Percentiles rank a stretch among this genome's conserved stretches.
These are phyloP conservation scores for Serrognathus titanus DNA, from an alignment of 2,888 invertebrate species.

Conservation along the genomic window DNA sequence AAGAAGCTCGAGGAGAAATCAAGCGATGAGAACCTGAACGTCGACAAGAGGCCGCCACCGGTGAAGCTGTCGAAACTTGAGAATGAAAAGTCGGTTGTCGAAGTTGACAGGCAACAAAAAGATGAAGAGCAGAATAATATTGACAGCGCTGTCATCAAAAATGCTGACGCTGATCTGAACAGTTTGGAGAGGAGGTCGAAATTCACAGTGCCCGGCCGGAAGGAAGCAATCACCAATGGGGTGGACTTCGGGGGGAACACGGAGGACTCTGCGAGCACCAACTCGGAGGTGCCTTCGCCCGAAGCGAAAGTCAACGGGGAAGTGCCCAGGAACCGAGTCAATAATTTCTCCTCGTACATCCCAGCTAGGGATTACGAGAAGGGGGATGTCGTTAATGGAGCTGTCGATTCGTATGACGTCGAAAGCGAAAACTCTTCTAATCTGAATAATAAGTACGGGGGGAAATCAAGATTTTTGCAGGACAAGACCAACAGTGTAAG, in stretches of 20 bases:
- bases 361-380: slow-evolving; percentile 50
- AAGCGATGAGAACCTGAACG: slow-evolving; percentile 16
- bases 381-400: slow-evolving; percentile 38
- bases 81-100: background rate
- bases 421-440: too few species aligned
- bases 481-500: slow-evolving; percentile 8
- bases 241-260: slow-evolving; percentile 11
- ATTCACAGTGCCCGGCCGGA: slow-evolving; percentile 18
- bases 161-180: slow-evolving; percentile 5
- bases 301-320: background rate
- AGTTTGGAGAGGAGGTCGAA: slow-evolving; percentile 16
- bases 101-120: background rate
- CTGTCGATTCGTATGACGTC: too few species aligned
- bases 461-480: background rate
- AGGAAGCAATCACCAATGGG: slow-evolving; percentile 18
- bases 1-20: slow-evolving; percentile 14
- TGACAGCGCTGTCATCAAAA: slow-evolving; percentile 1
- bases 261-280: background rate
- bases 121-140: slow-evolving; percentile 2
- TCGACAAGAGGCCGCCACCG: slow-evolving; percentile 17
- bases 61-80: slow-evolving; percentile 23
- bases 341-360: slow-evolving; percentile 62
- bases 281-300: background rate
- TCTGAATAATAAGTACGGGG: too few species aligned
- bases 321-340: slow-evolving; percentile 49